These are phyloP conservation scores for Anaspis maculata DNA, from an alignment of 2,888 invertebrate genomes.

Conservation along the genomic window DNA sequence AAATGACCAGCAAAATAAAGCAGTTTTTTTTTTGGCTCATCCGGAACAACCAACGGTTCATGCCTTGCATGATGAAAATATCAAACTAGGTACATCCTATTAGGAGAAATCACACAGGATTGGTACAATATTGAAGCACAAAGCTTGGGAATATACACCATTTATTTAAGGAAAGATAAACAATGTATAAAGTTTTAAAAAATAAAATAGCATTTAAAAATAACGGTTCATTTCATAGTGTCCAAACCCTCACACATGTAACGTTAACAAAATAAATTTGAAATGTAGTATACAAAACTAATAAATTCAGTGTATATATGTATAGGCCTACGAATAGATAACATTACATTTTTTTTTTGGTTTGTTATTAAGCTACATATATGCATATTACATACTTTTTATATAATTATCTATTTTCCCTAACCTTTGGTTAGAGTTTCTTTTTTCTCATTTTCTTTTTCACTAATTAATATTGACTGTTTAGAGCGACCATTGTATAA, in stretches of 20 bases:
- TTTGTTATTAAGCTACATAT: conserved; percentile 37
- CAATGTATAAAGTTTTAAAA: conserved; percentile 27
- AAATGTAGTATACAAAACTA: conserved; percentile 32
- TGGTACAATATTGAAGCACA: too few relatives aligned
- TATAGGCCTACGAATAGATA: conserved; percentile 37
- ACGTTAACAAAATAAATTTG: conserved; percentile 33
- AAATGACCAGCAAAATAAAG: too few relatives aligned
- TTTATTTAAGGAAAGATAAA: conserved; percentile 33
- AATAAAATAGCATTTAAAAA: conserved; percentile 26
- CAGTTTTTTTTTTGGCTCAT: too few relatives aligned
- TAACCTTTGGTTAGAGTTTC: conserved; percentile 16
- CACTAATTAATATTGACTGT: conserved; percentile 41
- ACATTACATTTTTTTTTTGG: conserved; percentile 25
- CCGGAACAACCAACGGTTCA: too few relatives aligned
- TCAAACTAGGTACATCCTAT: too few relatives aligned
- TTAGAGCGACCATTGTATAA: conserved; percentile 34
- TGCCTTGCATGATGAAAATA: too few relatives aligned
- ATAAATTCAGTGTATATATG: conserved; percentile 35
- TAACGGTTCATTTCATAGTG: conserved; percentile 22
- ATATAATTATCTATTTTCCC: conserved; percentile 29
- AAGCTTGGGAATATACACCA: conserved; percentile 35
- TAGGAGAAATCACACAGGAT: too few relatives aligned
- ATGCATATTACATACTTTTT: conserved; percentile 16
- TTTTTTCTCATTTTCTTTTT: too few relatives aligned
- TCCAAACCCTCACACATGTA: conserved; percentile 27